A percentile compares a stretch with the other conserved stretches of the same genome.
Evolutionary conservation across 2,113 vertebrate species (phyloP).

Genomic region (Sciurus niger): DNA sequence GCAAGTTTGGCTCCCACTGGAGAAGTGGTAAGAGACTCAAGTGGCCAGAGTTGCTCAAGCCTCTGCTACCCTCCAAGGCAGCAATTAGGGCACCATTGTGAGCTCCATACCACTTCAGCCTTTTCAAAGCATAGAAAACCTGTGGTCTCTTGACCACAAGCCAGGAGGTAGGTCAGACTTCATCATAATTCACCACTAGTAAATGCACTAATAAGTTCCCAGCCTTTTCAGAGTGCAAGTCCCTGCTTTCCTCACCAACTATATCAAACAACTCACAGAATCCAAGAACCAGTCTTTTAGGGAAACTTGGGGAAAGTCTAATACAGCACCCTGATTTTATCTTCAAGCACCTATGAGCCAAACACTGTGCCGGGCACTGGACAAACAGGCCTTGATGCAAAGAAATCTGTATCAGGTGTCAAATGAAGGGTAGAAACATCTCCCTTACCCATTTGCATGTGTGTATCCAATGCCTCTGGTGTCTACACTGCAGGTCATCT

Average conservation of each 20-base stretch:
- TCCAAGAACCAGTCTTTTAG: neutral
- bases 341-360: neutral
- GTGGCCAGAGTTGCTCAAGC: neutral
- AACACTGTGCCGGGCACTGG: neutral
- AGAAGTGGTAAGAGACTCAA: neutral
- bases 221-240: neutral
- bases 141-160: neutral
- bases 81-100: fast-evolving
- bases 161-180: neutral
- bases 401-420: neutral
- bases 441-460: neutral
- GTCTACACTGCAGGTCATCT: neutral
- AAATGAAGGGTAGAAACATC: neutral
- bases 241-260: neutral
- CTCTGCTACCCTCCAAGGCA: neutral
- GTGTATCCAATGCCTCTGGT: neutral
- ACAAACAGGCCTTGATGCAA: neutral
- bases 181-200: neutral
- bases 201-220: neutral
- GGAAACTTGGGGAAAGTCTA: neutral
- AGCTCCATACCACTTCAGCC: neutral
- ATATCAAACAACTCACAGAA: neutral
- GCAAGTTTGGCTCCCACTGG: neutral
- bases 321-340: neutral
- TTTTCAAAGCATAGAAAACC: neutral